phyloP scores from a whole-genome alignment of 2,797 vertebrate species.

The Gephyroberyx darwinii region DNA sequence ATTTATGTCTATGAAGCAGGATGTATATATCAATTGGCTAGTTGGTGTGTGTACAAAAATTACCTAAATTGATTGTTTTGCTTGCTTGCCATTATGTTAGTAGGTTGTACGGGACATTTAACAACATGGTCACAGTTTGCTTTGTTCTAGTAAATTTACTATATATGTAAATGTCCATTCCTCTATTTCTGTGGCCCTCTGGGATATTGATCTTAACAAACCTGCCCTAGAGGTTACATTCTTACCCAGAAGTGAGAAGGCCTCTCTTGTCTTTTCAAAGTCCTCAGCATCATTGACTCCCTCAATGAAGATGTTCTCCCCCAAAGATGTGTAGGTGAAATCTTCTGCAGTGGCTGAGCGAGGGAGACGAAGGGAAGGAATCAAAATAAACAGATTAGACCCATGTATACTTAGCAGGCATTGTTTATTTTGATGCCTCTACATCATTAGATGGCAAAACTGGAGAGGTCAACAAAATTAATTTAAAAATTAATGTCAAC shows the following conservation, averaged over 20 bases:
- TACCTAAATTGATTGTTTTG: no score
- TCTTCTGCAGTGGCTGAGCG: slow-evolving; percentile 87
- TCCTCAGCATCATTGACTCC: slow-evolving; percentile 90
- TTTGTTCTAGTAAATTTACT: no score
- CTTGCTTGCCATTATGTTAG: no score
- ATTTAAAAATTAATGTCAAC: background rate
- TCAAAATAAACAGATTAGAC: background rate
- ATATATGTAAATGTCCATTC: no score
- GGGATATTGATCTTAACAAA: no score
- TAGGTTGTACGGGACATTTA: no score
- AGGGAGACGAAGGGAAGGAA: background rate
- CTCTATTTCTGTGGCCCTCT: no score
- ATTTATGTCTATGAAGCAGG: no score
- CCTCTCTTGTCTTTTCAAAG: slow-evolving; percentile 88
- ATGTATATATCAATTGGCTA: no score
- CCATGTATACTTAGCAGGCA: background rate
- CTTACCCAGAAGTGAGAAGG: slow-evolving; percentile 90
- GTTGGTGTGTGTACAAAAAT: no score
- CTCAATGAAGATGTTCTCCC: slow-evolving; percentile 87
- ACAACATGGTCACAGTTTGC: no score
- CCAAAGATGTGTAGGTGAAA: slow-evolving; percentile 88
- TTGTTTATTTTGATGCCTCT: no score
- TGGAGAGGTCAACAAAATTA: background rate
- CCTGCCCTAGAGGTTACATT: background rate
- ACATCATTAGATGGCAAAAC: background rate